Conservation (phyloP, 2,888 invertebrate species). For the Acanthoscelides obtectus region DNA sequence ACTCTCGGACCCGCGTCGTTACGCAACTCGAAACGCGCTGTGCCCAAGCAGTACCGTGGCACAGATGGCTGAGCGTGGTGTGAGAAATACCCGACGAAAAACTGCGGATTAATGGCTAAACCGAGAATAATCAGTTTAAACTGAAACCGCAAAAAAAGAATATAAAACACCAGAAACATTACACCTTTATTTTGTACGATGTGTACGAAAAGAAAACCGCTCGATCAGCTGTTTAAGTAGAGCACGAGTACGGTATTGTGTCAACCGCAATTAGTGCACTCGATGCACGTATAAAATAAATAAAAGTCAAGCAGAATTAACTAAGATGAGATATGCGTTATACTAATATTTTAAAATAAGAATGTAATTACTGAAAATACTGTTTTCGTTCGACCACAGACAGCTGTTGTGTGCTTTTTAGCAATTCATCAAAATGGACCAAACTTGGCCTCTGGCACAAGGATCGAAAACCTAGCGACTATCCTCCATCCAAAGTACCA, state of each 20-base stretch:
- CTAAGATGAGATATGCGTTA: too few relatives aligned
- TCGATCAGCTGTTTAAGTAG: neutral
- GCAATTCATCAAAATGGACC: too few relatives aligned
- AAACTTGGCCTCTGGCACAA: too few relatives aligned
- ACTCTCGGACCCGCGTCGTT: neutral
- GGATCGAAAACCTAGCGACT: too few relatives aligned
- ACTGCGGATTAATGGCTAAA: neutral
- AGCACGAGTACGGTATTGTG: neutral
- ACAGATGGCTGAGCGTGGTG: neutral
- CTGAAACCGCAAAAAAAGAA: neutral
- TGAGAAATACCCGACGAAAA: neutral
- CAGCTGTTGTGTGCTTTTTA: too few relatives aligned
- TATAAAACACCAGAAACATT: neutral
- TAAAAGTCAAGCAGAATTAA: too few relatives aligned
- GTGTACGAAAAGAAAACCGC: neutral
- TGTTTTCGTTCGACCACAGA: too few relatives aligned
- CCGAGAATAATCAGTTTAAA: neutral
- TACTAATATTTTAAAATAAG: too few relatives aligned
- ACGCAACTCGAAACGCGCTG: neutral
- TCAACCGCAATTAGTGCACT: neutral
- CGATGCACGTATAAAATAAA: too few relatives aligned
- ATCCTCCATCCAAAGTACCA: too few relatives aligned
- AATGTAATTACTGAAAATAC: too few relatives aligned
- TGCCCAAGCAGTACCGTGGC: too few relatives aligned
- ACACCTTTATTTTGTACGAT: neutral